A percentile compares a stretch with the other conserved stretches of the same genome.
phyloP scores from a whole-genome alignment of 2,888 invertebrate genomes.

The Phytoseiulus persimilis region DNA sequence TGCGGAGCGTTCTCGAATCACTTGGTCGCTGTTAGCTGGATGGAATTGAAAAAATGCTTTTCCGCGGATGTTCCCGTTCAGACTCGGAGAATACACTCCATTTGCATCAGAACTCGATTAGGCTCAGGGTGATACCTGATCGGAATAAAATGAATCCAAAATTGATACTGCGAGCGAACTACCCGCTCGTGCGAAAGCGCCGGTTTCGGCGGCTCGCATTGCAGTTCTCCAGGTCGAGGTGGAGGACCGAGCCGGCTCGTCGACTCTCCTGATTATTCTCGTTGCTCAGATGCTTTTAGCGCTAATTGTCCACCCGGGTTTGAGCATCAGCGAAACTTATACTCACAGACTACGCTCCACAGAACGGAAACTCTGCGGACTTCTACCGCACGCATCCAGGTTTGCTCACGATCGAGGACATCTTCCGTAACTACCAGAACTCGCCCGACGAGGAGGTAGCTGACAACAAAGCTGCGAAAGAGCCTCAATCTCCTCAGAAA shows the following conservation, averaged over 20 bases:
- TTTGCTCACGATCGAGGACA: constrained; percentile 32
- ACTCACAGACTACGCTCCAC: not conserved
- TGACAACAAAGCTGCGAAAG: not conserved
- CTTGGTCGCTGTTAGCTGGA: too few relatives aligned
- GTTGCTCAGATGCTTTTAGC: too few relatives aligned
- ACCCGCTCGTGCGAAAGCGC: not conserved
- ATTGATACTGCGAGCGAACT: not conserved
- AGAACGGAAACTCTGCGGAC: constrained; percentile 34
- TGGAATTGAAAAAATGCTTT: too few relatives aligned
- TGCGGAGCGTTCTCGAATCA: too few relatives aligned
- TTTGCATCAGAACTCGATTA: not conserved
- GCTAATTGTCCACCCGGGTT: too few relatives aligned
- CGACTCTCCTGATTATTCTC: not conserved
- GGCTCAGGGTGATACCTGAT: not conserved
- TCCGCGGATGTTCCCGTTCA: not conserved
- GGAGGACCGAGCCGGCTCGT: not conserved
- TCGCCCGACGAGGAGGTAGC: not conserved
- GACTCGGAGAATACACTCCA: not conserved
- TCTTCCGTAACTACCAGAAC: constrained; percentile 17
- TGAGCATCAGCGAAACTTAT: too few relatives aligned
- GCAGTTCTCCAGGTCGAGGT: not conserved
- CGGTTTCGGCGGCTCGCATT: not conserved
- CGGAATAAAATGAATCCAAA: not conserved
- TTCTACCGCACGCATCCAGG: constrained; percentile 32
- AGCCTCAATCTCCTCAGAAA: not conserved